These are phyloP conservation scores for Somateria mollissima DNA, from an alignment of 2,797 vertebrate genomes.

Conservation along the genomic window DNA sequence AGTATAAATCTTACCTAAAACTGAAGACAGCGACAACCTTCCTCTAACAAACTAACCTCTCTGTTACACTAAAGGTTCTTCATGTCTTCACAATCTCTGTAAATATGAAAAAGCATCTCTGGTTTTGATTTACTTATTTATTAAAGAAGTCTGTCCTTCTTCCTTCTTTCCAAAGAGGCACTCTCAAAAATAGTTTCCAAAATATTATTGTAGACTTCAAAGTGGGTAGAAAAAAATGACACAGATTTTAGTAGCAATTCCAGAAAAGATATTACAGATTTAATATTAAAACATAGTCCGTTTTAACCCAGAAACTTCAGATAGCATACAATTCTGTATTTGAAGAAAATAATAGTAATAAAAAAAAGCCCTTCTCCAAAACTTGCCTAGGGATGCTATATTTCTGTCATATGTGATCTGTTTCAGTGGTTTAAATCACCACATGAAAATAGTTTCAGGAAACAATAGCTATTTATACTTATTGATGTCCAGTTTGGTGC, in stretches of 20 bases:
- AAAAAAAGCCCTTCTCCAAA: background rate
- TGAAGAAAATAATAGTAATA: background rate
- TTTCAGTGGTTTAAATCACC: background rate
- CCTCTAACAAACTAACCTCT: background rate
- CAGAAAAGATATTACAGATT: background rate
- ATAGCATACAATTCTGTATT: background rate
- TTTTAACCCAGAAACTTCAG: background rate
- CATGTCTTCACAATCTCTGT: background rate
- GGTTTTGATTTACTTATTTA: background rate
- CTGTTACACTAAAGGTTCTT: background rate
- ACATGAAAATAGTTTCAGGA: conserved; percentile 8
- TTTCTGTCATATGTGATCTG: background rate
- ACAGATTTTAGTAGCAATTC: background rate
- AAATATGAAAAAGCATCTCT: background rate
- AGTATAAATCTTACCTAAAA: background rate
- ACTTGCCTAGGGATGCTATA: background rate
- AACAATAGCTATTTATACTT: conserved; percentile 24
- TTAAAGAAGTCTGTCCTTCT: background rate
- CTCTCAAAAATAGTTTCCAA: background rate
- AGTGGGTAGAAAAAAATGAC: background rate
- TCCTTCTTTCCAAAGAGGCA: background rate
- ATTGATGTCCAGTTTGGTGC: background rate
- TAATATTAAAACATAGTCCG: background rate
- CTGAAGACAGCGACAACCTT: background rate
- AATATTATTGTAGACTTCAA: conserved; percentile 19